Conservation (phyloP, 2,797 vertebrate genomes). For the Danio albolineatus region DNA sequence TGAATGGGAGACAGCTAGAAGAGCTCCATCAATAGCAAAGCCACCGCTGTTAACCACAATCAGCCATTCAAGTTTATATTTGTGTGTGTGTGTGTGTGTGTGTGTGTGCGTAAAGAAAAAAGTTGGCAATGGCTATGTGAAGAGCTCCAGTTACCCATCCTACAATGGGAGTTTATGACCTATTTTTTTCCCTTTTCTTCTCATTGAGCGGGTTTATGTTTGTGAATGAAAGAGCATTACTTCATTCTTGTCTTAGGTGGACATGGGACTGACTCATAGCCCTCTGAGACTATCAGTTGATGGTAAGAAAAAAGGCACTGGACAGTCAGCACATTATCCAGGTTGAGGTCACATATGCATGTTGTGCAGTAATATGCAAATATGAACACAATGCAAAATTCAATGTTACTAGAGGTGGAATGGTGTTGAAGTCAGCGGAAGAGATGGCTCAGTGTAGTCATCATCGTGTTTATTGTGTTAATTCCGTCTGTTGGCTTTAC, state of each 20-base stretch:
- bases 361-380: not conserved
- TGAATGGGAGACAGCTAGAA: constrained; percentile 43
- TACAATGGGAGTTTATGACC: constrained; percentile 64
- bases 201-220: constrained; percentile 45
- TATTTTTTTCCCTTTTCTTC: constrained; percentile 40
- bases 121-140: constrained; percentile 52
- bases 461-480: not conserved
- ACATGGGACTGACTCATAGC: constrained; percentile 65
- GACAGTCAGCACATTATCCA: not conserved
- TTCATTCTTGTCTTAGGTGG: constrained; percentile 66
- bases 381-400: not conserved
- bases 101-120: constrained; percentile 61
- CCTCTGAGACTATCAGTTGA: constrained; percentile 37
- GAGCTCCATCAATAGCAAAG: constrained; percentile 49
- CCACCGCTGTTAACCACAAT: constrained; percentile 46
- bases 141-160: constrained; percentile 61
- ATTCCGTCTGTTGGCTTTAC: too few relatives aligned
- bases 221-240: constrained; percentile 74
- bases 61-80: constrained; percentile 50
- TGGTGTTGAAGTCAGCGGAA: not conserved
- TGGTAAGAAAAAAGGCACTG: not conserved
- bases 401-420: not conserved
- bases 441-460: not conserved
- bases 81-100: constrained; percentile 53
- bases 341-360: not conserved